Evolutionary conservation across 92 coral and sea anemone species (phyloP).

Genomic region (Plumapathes pennacea): DNA sequence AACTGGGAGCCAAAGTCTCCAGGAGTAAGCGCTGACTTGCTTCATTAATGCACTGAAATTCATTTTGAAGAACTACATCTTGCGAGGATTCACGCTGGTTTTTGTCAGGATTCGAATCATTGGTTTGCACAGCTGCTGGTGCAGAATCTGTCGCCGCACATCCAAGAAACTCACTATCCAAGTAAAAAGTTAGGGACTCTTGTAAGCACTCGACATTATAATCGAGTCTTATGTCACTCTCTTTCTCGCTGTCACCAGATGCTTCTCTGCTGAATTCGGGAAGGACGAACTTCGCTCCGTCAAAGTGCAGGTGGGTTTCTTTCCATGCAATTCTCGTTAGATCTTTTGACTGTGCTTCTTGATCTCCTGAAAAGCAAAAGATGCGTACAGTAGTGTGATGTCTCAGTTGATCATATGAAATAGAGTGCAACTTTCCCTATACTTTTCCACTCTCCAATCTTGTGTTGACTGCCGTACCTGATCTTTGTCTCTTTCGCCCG

Average conservation of each 20-base stretch:
- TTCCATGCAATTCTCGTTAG: too few relatives aligned
- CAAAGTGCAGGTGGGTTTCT: constrained; percentile 10
- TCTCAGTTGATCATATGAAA: too few relatives aligned
- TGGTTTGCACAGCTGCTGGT: background rate
- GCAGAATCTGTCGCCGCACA: constrained; percentile 3
- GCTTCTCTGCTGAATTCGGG: too few relatives aligned
- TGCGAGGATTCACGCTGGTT: background rate
- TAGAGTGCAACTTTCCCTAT: too few relatives aligned
- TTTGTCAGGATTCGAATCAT: background rate
- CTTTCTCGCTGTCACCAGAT: too few relatives aligned
- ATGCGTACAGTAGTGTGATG: too few relatives aligned
- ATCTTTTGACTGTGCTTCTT: too few relatives aligned
- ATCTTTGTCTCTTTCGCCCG: constrained; percentile 1
- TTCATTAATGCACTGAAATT: constrained; percentile 52
- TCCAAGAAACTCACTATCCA: constrained; percentile 58
- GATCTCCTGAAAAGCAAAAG: too few relatives aligned
- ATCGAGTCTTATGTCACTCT: constrained; percentile 60
- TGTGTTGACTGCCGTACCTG: too few relatives aligned
- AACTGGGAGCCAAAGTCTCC: constrained; percentile 8
- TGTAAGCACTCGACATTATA: constrained; percentile 59
- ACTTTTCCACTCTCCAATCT: too few relatives aligned
- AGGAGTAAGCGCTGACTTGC: constrained; percentile 61
- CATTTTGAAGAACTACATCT: constrained; percentile 59
- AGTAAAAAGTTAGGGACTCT: constrained; percentile 48
- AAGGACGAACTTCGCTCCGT: constrained; percentile 8